Evolutionary conservation across 2,113 vertebrate species (phyloP).

Genomic region (Hiodon alosoides): DNA sequence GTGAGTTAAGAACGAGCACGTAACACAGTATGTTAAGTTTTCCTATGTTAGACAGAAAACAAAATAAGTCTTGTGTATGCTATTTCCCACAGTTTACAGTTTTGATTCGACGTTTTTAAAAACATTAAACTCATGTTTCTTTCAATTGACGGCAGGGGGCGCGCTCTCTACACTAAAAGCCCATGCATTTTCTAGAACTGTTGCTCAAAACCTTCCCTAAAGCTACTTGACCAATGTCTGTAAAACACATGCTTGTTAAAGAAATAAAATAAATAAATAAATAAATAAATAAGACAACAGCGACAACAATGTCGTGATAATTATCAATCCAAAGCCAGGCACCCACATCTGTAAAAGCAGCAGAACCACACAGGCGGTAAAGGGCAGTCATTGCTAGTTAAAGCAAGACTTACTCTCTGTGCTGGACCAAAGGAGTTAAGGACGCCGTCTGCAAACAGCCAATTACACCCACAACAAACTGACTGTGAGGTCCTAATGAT

Average conservation of each 20-base stretch:
- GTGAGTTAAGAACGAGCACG: too few relatives aligned
- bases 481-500: slow-evolving; percentile 63
- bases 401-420: slow-evolving; percentile 52
- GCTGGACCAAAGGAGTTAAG: slow-evolving; percentile 49
- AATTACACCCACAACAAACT: slow-evolving; percentile 60
- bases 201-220: slow-evolving; percentile 41
- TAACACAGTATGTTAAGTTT: too few relatives aligned
- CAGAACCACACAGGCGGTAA: slow-evolving; percentile 63
- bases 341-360: slow-evolving; percentile 47
- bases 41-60: too few relatives aligned
- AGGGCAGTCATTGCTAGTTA: slow-evolving; percentile 64
- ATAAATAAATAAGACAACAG: slow-evolving; percentile 27
- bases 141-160: slow-evolving; percentile 60
- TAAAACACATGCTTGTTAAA: slow-evolving; percentile 68
- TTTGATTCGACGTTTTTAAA: not conserved
- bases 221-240: slow-evolving; percentile 56
- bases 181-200: slow-evolving; percentile 38
- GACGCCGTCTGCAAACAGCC: slow-evolving; percentile 52
- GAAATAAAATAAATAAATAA: slow-evolving; percentile 61
- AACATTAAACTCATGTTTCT: not conserved
- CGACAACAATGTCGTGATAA: slow-evolving; percentile 43
- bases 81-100: too few relatives aligned
- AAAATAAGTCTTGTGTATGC: too few relatives aligned
- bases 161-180: slow-evolving; percentile 63
- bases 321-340: slow-evolving; percentile 60